A percentile compares a stretch with the other conserved stretches of the same genome.
phyloP scores from a whole-genome alignment of 1,140 invertebrate species.

The Andricus grossulariae region DNA sequence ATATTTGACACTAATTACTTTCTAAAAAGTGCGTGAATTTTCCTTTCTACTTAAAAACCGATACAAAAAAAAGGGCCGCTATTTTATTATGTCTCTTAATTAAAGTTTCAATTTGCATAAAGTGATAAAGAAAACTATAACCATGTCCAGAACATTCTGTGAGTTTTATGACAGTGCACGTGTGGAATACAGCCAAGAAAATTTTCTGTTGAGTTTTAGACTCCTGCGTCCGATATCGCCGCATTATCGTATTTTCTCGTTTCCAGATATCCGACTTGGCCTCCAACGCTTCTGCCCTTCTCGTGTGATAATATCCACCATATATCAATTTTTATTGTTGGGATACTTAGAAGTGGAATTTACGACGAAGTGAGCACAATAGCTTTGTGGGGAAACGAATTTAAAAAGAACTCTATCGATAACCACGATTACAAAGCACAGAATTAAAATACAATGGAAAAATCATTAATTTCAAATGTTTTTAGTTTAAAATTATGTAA shows the following conservation, averaged over 20 bases:
- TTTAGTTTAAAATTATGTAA: too few relatives aligned
- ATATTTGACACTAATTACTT: too few relatives aligned
- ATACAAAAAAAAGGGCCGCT: too few relatives aligned
- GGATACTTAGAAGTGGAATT: conserved; percentile 8
- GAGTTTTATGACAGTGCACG: not conserved
- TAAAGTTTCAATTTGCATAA: not conserved
- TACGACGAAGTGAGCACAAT: too few relatives aligned
- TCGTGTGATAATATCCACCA: conserved; percentile 15
- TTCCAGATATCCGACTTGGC: conserved; percentile 26
- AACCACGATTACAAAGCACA: too few relatives aligned
- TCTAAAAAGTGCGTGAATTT: too few relatives aligned
- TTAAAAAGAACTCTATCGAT: too few relatives aligned
- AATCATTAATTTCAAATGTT: too few relatives aligned
- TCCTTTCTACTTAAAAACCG: too few relatives aligned
- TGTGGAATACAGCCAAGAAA: conserved; percentile 27
- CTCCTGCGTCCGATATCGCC: not conserved
- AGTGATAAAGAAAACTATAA: not conserved
- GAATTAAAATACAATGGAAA: too few relatives aligned
- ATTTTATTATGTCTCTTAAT: not conserved
- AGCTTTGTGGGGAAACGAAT: too few relatives aligned
- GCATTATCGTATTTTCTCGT: conserved; percentile 20
- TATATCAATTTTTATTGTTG: conserved; percentile 24
- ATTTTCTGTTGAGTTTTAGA: not conserved
- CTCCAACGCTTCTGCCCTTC: conserved; percentile 13
- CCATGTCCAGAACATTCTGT: not conserved